phyloP scores from a whole-genome alignment of 2,888 invertebrate genomes.

The Microctonus aethiopoides region DNA sequence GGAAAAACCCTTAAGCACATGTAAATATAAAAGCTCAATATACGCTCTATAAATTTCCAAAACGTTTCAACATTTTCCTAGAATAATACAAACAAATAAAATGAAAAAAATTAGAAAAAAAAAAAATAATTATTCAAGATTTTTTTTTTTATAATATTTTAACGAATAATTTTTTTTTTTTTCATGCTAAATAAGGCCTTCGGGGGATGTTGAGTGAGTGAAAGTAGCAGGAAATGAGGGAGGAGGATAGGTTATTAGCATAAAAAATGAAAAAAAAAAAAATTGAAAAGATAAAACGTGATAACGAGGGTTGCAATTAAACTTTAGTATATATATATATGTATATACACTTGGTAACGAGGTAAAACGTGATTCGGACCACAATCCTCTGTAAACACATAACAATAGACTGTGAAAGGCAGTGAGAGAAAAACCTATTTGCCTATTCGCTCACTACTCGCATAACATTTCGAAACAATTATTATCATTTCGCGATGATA shows the following conservation, averaged over 20 bases:
- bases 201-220: not conserved
- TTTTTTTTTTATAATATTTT: too few relatives aligned
- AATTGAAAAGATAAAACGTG: constrained; percentile 19
- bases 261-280: constrained; percentile 17
- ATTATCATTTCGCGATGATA: constrained; percentile 12
- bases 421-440: not conserved
- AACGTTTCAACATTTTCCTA: not conserved
- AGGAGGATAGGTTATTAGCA: not conserved
- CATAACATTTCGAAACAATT: constrained; percentile 24
- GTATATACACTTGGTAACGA: constrained; percentile 15
- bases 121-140: not conserved
- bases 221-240: not conserved
- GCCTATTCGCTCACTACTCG: not conserved
- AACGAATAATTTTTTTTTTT: not conserved
- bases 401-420: not conserved
- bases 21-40: not conserved
- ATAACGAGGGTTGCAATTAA: constrained; percentile 33
- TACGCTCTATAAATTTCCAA: constrained; percentile 16
- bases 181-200: not conserved
- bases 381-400: constrained; percentile 15
- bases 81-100: not conserved
- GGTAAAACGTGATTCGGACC: constrained; percentile 30
- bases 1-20: too few relatives aligned
- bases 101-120: not conserved
- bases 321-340: constrained; percentile 4